phyloP scores from a whole-genome alignment of 2,888 invertebrate species.

The Athalia rosae region DNA sequence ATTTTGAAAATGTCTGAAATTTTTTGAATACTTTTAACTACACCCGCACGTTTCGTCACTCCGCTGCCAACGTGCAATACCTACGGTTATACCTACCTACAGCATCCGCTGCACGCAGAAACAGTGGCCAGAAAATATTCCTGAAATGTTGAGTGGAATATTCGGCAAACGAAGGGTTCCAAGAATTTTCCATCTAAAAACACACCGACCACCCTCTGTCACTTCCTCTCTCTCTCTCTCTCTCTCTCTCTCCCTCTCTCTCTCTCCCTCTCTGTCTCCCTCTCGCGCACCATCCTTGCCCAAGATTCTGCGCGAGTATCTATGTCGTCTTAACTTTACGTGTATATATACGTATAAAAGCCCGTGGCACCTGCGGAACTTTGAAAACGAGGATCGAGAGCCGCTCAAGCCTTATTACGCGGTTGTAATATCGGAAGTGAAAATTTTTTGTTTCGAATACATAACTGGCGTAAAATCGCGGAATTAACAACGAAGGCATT shows the following conservation, averaged over 20 bases:
- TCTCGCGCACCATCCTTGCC: too few relatives aligned
- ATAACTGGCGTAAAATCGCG: too few relatives aligned
- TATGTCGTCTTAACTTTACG: too few relatives aligned
- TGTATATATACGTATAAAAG: too few relatives aligned
- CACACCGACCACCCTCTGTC: not conserved
- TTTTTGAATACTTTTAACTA: constrained; percentile 31
- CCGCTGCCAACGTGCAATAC: not conserved
- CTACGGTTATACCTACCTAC: too few relatives aligned
- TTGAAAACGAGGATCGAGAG: too few relatives aligned
- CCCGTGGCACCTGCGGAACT: too few relatives aligned
- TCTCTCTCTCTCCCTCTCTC: not conserved
- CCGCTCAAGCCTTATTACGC: too few relatives aligned
- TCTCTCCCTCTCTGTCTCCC: not conserved
- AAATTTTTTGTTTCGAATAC: too few relatives aligned
- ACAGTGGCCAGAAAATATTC: constrained; percentile 31
- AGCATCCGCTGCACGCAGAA: not conserved
- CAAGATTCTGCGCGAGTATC: too few relatives aligned
- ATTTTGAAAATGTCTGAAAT: constrained; percentile 31
- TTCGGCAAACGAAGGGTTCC: constrained; percentile 21
- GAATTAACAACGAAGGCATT: not conserved
- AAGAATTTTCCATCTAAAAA: constrained; percentile 38
- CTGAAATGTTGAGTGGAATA: constrained; percentile 38
- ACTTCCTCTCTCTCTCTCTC: not conserved
- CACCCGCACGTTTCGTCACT: not conserved
- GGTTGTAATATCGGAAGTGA: too few relatives aligned